These are phyloP conservation scores for Apoda limacodes DNA, from an alignment of 2,888 invertebrate species.

Conservation along the genomic window DNA sequence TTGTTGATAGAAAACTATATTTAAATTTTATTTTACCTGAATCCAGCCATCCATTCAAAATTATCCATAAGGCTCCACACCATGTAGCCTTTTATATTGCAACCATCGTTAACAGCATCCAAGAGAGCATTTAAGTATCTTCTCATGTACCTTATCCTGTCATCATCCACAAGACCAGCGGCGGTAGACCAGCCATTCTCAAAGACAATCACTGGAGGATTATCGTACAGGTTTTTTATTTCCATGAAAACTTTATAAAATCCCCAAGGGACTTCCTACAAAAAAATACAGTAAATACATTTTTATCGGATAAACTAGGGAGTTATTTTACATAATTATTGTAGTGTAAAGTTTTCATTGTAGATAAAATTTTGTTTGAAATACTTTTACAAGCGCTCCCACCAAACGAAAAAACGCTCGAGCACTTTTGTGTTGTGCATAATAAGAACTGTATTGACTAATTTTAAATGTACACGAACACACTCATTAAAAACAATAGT, in stretches of 20 bases:
- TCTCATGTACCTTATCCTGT: constrained; percentile 48
- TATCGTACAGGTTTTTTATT: constrained; percentile 55
- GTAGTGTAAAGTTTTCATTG: too few species aligned
- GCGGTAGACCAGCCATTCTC: constrained; percentile 71
- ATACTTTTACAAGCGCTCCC: too few species aligned
- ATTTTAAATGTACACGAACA: too few species aligned
- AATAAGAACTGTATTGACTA: too few species aligned
- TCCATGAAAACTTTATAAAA: constrained; percentile 67
- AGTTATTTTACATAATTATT: too few species aligned
- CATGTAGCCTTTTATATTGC: constrained; percentile 63
- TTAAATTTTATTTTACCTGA: too few species aligned
- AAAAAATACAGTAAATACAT: constrained; percentile 7
- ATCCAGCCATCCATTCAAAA: constrained; percentile 74
- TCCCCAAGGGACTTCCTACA: constrained; percentile 70
- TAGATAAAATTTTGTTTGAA: too few species aligned
- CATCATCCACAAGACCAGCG: constrained; percentile 55
- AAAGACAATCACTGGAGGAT: constrained; percentile 68
- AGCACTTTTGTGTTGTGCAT: too few species aligned
- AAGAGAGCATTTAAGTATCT: constrained; percentile 51
- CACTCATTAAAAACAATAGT: too few species aligned
- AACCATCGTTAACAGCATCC: constrained; percentile 56
- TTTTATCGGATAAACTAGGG: too few species aligned
- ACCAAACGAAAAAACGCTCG: too few species aligned
- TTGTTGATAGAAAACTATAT: too few species aligned
- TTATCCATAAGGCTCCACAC: constrained; percentile 75